Conservation (phyloP, 1,140 invertebrate genomes). For the Panagrolaimus sp. region DNA sequence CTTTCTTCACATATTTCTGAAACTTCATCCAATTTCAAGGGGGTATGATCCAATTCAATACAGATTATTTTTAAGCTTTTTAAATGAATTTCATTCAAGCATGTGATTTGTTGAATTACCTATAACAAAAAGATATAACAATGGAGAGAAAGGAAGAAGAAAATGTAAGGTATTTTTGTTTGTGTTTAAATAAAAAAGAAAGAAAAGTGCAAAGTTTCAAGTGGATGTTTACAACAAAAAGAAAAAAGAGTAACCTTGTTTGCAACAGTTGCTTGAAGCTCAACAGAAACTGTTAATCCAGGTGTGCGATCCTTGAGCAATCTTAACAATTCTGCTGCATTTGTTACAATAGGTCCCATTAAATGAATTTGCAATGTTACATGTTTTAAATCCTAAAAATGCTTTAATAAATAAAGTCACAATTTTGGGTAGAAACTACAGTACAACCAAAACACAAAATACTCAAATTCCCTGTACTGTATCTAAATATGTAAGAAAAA, state of each 20-base stretch:
- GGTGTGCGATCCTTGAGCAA: background rate
- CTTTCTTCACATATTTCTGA: background rate
- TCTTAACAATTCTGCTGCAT: conserved; percentile 12
- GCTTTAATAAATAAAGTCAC: too few relatives aligned
- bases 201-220: background rate
- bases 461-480: too few relatives aligned
- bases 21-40: background rate
- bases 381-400: conserved; percentile 5
- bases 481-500: background rate
- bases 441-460: too few relatives aligned
- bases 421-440: background rate
- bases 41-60: conserved; percentile 15
- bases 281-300: conserved; percentile 14
- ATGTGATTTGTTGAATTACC: conserved; percentile 20
- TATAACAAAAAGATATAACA: background rate
- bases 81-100: conserved; percentile 12
- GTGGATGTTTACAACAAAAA: background rate
- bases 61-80: conserved; percentile 23
- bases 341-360: conserved; percentile 14
- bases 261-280: conserved; percentile 18
- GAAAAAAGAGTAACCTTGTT: background rate
- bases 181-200: background rate
- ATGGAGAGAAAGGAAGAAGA: too few relatives aligned
- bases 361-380: conserved; percentile 24
- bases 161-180: too few relatives aligned